Evolutionary conservation across 2,113 vertebrate genomes (phyloP).

Genomic region (Pelecanoides urinatrix): DNA sequence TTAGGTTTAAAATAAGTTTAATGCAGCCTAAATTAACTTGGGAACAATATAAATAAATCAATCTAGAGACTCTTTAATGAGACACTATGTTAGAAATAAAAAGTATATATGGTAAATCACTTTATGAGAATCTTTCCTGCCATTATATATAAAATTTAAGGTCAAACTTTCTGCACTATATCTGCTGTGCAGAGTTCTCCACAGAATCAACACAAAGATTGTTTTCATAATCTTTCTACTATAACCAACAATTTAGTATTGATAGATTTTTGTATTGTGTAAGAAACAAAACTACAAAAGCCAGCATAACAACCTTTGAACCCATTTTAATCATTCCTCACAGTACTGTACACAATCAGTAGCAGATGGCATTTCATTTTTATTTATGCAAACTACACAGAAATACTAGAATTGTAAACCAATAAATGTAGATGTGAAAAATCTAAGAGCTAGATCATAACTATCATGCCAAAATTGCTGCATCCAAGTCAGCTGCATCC

Average conservation of each 20-base stretch:
- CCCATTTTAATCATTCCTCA: neutral
- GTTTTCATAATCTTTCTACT: neutral
- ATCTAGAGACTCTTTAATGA: neutral
- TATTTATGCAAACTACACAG: neutral
- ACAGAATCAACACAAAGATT: neutral
- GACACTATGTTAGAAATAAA: slow-evolving; percentile 28
- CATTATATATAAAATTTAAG: neutral
- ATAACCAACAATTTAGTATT: neutral
- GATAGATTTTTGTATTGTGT: neutral
- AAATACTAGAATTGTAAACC: neutral
- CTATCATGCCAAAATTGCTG: neutral
- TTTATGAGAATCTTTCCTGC: neutral
- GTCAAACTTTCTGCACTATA: neutral
- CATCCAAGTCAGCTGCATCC: neutral
- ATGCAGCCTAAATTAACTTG: neutral
- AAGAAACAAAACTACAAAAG: neutral
- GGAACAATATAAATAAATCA: neutral
- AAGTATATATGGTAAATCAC: neutral
- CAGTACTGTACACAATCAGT: neutral
- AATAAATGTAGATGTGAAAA: neutral
- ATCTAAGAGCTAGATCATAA: neutral
- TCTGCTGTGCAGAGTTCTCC: neutral
- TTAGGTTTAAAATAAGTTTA: neutral
- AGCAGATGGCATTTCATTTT: neutral
- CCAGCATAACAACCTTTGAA: neutral